A percentile compares a stretch with the other conserved stretches of the same genome.
Conservation (phyloP, 2,888 invertebrate species). For the Phragmatobia fuliginosa region DNA sequence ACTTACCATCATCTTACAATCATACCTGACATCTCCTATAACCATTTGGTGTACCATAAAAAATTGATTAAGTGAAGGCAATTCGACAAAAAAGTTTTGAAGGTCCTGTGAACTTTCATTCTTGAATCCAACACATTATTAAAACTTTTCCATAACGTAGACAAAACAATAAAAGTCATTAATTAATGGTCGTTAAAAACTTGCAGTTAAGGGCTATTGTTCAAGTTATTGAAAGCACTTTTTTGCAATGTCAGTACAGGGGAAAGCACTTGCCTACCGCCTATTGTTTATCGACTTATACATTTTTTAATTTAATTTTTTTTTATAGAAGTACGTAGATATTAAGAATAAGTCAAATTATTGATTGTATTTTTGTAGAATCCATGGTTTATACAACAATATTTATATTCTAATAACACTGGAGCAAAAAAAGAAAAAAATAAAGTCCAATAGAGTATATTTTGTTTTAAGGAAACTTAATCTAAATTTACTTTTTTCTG, state of each 20-base stretch:
- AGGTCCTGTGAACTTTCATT: slow-evolving; percentile 15
- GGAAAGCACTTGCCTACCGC: slow-evolving; percentile 57
- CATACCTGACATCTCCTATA: too few species aligned
- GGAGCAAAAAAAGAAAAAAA: too few species aligned
- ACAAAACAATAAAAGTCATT: slow-evolving; percentile 54
- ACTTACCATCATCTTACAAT: too few species aligned
- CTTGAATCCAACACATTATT: slow-evolving; percentile 1
- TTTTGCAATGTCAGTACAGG: slow-evolving; percentile 57
- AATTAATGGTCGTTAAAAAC: slow-evolving; percentile 54
- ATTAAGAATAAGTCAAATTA: not conserved
- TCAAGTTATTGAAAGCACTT: slow-evolving; percentile 51
- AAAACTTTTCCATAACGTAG: slow-evolving; percentile 24
- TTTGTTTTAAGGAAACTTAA: too few species aligned
- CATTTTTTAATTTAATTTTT: too few species aligned
- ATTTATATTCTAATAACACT: too few species aligned
- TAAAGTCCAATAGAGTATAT: too few species aligned
- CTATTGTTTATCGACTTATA: not conserved
- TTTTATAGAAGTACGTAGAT: too few species aligned
- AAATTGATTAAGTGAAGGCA: not conserved
- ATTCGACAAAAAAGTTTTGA: slow-evolving; percentile 1
- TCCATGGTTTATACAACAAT: too few species aligned
- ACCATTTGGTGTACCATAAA: too few species aligned
- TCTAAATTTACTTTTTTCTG: too few species aligned
- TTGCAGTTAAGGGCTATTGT: slow-evolving; percentile 51
- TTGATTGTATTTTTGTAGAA: too few species aligned